A percentile compares a stretch with the other conserved stretches of the same genome.
These are phyloP conservation scores for Euclidia mi DNA, from an alignment of 2,888 invertebrate genomes.

Conservation along the genomic window DNA sequence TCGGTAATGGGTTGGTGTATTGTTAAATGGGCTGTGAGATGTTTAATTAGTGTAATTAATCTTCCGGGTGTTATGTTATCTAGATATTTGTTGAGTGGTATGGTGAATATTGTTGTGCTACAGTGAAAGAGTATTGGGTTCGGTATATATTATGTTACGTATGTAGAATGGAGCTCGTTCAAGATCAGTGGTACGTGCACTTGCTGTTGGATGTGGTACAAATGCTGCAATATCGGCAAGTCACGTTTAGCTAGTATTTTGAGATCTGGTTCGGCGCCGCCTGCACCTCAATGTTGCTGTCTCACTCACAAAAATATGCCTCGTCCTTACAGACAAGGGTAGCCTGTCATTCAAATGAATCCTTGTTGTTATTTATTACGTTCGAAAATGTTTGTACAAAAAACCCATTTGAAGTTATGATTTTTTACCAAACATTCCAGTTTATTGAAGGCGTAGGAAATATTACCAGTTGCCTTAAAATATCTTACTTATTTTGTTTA, in stretches of 20 bases:
- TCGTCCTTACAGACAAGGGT: constrained; percentile 2
- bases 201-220: constrained; percentile 49
- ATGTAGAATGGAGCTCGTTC: constrained; percentile 29
- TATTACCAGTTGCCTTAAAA: too few species aligned
- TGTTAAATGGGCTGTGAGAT: not conserved
- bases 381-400: too few species aligned
- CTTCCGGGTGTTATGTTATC: not conserved
- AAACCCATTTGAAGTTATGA: too few species aligned
- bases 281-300: constrained; percentile 55
- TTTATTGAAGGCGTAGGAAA: too few species aligned
- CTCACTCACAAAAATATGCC: constrained; percentile 31
- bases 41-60: constrained; percentile 1
- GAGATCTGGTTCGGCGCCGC: constrained; percentile 54
- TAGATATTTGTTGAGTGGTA: not conserved
- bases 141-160: constrained; percentile 9
- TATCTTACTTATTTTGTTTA: too few species aligned
- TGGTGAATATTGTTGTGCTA: not conserved
- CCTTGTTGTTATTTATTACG: too few species aligned
- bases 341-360: not conserved
- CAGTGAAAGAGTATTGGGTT: constrained; percentile 30
- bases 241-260: constrained; percentile 78
- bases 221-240: constrained; percentile 71
- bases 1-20: constrained; percentile 29
- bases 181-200: constrained; percentile 43
- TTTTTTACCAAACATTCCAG: too few species aligned